A percentile compares a stretch with the other conserved stretches of the same genome.
Conservation (phyloP, 2,888 invertebrate species). For the Nipponacmea schrenckii region DNA sequence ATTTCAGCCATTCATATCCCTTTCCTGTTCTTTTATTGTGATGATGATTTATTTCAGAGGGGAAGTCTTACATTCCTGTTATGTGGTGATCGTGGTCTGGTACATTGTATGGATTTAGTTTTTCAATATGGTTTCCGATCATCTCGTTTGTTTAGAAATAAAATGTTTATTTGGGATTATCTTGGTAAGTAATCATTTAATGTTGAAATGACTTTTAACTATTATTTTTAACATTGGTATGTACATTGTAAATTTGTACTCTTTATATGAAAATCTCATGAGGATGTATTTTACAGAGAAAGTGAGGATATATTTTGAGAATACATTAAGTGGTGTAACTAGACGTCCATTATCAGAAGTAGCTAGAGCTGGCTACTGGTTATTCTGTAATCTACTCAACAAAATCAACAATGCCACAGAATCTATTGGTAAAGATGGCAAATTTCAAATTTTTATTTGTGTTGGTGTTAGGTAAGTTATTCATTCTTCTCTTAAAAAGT, state of each 20-base stretch:
- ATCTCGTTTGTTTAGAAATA: conserved; percentile 85
- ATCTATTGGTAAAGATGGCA: conserved; percentile 95
- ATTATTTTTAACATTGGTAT: too few relatives aligned
- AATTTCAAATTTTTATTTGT: conserved; percentile 96
- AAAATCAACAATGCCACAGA: conserved; percentile 83
- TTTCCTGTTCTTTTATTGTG: too few relatives aligned
- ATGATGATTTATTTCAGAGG: conserved; percentile 47
- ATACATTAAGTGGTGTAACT: conserved; percentile 62
- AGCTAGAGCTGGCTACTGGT: conserved; percentile 80
- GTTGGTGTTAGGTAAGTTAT: conserved; percentile 83
- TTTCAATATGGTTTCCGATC: conserved; percentile 96
- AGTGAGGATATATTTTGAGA: conserved; percentile 66
- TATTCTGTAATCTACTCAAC: conserved; percentile 88
- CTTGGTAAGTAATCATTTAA: conserved; percentile 81
- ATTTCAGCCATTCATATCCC: too few relatives aligned
- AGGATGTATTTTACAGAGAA: conserved; percentile 75
- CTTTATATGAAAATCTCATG: too few relatives aligned
- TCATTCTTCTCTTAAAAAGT: background rate
- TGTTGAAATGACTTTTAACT: too few relatives aligned
- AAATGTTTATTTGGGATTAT: conserved; percentile 98
- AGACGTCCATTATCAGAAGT: conserved; percentile 59
- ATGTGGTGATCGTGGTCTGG: conserved; percentile 95
- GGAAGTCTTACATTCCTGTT: conserved; percentile 83
- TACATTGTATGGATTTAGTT: conserved; percentile 91
- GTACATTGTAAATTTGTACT: too few relatives aligned